Percentiles rank a stretch among this genome's conserved stretches.
Evolutionary conservation across 1,140 invertebrate species (phyloP).

Genomic region (Cydia fagiglandana): DNA sequence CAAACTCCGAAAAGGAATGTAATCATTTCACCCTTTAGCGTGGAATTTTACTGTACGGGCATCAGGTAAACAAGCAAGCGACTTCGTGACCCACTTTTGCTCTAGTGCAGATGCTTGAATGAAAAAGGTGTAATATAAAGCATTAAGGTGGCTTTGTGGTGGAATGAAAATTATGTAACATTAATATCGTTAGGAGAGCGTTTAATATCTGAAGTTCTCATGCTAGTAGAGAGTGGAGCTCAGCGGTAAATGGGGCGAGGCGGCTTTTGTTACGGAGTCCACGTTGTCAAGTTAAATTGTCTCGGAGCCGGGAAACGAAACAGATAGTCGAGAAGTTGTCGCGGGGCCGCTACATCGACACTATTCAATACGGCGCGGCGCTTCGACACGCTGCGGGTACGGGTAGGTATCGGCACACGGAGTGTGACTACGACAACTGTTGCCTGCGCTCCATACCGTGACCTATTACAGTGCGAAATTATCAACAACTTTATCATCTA

Average conservation of each 20-base stretch:
- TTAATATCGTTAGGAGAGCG: slow-evolving; percentile 31
- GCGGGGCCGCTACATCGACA: slow-evolving; percentile 60
- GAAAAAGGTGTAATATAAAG: slow-evolving; percentile 24
- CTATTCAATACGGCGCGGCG: slow-evolving; percentile 57
- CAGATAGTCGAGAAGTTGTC: slow-evolving; percentile 73
- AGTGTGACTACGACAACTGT: slow-evolving; percentile 22
- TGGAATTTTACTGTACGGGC: slow-evolving; percentile 3
- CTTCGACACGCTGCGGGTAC: slow-evolving; percentile 33
- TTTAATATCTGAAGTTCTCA: slow-evolving; percentile 49
- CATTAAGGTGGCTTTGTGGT: slow-evolving; percentile 24
- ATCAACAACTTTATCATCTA: background rate
- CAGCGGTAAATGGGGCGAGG: slow-evolving; percentile 66
- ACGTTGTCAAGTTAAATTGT: slow-evolving; percentile 76
- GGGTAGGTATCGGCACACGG: slow-evolving; percentile 19
- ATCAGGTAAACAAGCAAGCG: slow-evolving; percentile 19
- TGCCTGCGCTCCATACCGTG: background rate
- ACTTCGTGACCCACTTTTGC: slow-evolving; percentile 25
- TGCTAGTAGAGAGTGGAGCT: slow-evolving; percentile 45
- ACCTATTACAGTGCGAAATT: background rate
- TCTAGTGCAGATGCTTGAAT: slow-evolving; percentile 7
- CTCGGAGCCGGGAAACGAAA: slow-evolving; percentile 71
- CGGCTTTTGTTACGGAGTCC: slow-evolving; percentile 63
- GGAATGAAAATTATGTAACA: slow-evolving; percentile 27
- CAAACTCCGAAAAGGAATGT: slow-evolving; percentile 26
- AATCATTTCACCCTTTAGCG: slow-evolving; percentile 30